Conservation (phyloP, 2,113 vertebrate species). For the Callithrix jacchus region DNA sequence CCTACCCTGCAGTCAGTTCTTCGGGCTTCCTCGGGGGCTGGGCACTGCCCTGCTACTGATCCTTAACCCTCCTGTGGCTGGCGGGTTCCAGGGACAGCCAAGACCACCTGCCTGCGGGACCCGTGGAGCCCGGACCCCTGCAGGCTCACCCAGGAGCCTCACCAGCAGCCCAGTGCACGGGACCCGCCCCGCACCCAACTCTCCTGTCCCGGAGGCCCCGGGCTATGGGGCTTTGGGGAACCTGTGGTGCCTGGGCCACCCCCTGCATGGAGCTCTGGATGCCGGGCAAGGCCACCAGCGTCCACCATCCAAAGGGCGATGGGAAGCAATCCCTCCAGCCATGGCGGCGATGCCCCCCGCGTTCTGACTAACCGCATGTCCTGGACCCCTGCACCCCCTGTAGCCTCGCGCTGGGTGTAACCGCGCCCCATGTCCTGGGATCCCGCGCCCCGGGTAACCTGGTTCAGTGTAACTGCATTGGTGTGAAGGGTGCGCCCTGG, state of each 20-base stretch:
- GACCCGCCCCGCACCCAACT: no score
- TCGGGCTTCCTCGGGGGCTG: not conserved
- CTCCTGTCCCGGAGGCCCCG: fast-evolving
- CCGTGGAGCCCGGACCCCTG: fast-evolving
- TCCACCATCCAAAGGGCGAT: not conserved
- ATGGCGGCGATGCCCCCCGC: no score
- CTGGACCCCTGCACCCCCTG: fast-evolving
- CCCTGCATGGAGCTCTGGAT: not conserved
- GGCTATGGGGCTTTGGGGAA: not conserved
- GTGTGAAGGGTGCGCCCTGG: not conserved
- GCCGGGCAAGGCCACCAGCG: not conserved
- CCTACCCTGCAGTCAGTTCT: not conserved
- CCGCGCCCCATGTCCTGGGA: not conserved
- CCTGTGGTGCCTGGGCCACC: not conserved
- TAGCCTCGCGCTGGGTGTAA: not conserved
- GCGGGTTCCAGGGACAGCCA: fast-evolving
- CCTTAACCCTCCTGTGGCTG: not conserved
- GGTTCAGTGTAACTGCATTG: not conserved
- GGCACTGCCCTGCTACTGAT: not conserved
- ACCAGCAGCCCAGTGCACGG: fast-evolving
- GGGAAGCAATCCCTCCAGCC: not conserved
- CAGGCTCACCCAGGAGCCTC: not conserved
- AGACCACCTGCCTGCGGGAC: fast-evolving
- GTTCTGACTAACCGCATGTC: fast-evolving
- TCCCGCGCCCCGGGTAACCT: not conserved